Base-by-base conservation (phyloP, 1,140 invertebrate species). In the Sycophila sp. region DNA sequence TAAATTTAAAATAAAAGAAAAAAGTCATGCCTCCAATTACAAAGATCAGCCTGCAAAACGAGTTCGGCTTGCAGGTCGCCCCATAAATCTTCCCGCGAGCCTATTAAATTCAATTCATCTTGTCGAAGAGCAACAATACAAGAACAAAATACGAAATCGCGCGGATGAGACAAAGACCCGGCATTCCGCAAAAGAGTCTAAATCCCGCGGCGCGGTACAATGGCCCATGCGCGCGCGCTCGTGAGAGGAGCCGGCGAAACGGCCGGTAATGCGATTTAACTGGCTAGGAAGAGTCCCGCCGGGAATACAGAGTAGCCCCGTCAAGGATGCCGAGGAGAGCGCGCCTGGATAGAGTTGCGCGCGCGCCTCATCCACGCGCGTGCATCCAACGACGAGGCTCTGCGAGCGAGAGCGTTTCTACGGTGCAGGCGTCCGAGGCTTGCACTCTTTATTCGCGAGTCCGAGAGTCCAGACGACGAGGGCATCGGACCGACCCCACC, bases 311-410 rank as follows among this genome's bases (percentile, higher is more conserved):
- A 67, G 40, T 47, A 30, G 26, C 19, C 10, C 34, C 19, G 40
- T 34, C 65, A 67, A 67, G 65, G 65, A 67, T 56, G 49, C 36
- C 65, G 11, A 67, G 65, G 30, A 38, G 42, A 40, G 26, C 15
- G 42, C 15, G 15, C 42, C 49, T 22, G 15, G 7, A 26, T n/a
- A n/a, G n/a, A n/a, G n/a, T 53, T 13, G 26, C 45, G 34, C 62
- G 32, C 19, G 38, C 13, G 26, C 13, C 13, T 42, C 15, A 24
- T 17, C 24, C 28, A 11, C 8, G 53, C 32, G 11, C 55, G 32
- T 24, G 22, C 2, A 13, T 26, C 13, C 24, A 28, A 5, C 30
- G 32, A 51, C 64, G 56, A 66, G 64, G 51, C 56, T 51, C 34
- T 34, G 45, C 32, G 17, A 19, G 22, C 2, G 19, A 15, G 22